phyloP scores from a whole-genome alignment of 1,140 invertebrate species.

The Danaus melanippus region DNA sequence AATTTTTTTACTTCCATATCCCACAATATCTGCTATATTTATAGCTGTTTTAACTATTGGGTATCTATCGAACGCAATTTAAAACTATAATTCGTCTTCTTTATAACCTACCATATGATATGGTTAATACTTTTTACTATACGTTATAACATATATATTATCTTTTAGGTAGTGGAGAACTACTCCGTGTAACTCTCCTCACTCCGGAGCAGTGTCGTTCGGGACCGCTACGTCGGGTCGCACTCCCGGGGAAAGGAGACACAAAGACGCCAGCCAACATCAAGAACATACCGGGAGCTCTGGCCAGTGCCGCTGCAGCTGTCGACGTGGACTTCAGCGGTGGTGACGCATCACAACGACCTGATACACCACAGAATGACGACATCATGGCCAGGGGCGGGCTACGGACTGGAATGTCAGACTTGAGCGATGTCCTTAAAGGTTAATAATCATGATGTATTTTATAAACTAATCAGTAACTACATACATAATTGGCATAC shows the following conservation, averaged over 20 bases:
- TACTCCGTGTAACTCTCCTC: slow-evolving; percentile 76
- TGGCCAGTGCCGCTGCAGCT: slow-evolving; percentile 86
- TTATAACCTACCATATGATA: neutral
- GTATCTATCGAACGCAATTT: too few relatives aligned
- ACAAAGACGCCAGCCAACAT: slow-evolving; percentile 62
- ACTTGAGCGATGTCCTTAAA: slow-evolving; percentile 85
- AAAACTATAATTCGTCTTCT: too few relatives aligned
- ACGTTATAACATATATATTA: slow-evolving; percentile 1
- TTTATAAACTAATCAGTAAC: too few relatives aligned
- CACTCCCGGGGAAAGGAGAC: slow-evolving; percentile 68
- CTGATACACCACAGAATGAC: slow-evolving; percentile 89
- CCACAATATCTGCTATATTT: too few relatives aligned
- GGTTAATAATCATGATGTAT: slow-evolving; percentile 61
- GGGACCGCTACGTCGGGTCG: slow-evolving; percentile 63
- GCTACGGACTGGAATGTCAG: slow-evolving; percentile 75
- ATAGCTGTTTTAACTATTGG: too few relatives aligned
- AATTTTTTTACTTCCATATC: too few relatives aligned
- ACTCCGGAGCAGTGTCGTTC: slow-evolving; percentile 79
- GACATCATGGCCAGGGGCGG: slow-evolving; percentile 78
- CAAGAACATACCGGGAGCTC: slow-evolving; percentile 70
- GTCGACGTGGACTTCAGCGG: slow-evolving; percentile 93
- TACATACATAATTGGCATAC: too few relatives aligned
- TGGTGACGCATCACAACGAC: slow-evolving; percentile 80
- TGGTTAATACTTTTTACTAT: neutral
- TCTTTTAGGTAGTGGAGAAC: slow-evolving; percentile 71